Evolutionary conservation across 2,797 vertebrate genomes (phyloP).

Genomic region (Pitangus sulphuratus): DNA sequence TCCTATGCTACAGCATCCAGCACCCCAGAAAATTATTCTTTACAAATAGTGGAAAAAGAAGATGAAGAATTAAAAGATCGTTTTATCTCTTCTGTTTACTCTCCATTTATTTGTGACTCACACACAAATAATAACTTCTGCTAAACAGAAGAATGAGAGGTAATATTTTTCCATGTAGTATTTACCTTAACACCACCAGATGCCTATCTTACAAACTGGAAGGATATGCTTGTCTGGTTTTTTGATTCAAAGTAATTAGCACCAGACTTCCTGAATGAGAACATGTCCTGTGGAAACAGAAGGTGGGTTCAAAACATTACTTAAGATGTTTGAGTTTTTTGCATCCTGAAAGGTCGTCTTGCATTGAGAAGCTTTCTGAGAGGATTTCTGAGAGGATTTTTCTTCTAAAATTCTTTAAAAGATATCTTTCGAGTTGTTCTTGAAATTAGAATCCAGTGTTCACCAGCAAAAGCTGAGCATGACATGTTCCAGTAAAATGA

Average conservation of each 20-base stretch:
- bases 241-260: slow-evolving; percentile 65
- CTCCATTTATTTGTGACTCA: slow-evolving; percentile 20
- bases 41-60: background rate
- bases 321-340: slow-evolving; percentile 25
- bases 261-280: slow-evolving; percentile 78
- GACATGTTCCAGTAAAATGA: background rate
- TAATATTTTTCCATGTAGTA: slow-evolving; percentile 23
- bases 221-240: slow-evolving; percentile 50
- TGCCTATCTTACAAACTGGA: slow-evolving; percentile 49
- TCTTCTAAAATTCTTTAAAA: background rate
- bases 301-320: slow-evolving; percentile 43
- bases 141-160: background rate
- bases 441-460: background rate
- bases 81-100: background rate
- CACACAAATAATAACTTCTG: background rate
- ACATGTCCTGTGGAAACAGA: slow-evolving; percentile 74
- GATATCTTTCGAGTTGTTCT: background rate
- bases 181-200: slow-evolving; percentile 52
- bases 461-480: background rate
- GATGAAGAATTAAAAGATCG: background rate
- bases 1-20: background rate
- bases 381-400: background rate
- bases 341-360: slow-evolving; percentile 2
- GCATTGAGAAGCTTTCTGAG: background rate
- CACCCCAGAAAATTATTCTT: background rate